Evolutionary conservation across 2,888 invertebrate genomes (phyloP).

Genomic region (Hemaris fuciformis): DNA sequence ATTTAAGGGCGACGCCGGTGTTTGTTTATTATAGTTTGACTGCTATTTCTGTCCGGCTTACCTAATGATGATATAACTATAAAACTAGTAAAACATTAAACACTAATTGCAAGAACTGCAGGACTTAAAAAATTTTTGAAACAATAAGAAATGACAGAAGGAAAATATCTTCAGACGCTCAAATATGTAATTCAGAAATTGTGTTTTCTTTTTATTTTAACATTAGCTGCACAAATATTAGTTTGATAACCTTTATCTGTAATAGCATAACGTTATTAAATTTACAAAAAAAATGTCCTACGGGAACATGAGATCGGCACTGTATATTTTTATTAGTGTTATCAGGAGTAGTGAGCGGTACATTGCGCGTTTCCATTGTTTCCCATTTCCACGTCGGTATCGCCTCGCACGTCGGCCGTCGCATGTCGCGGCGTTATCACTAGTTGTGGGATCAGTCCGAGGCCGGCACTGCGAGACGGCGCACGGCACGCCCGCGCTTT

Average conservation of each 20-base stretch:
- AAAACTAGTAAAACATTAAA: too few relatives aligned
- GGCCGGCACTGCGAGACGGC: slow-evolving; percentile 51
- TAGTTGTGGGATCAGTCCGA: slow-evolving; percentile 59
- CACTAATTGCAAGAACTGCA: too few relatives aligned
- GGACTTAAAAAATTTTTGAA: too few relatives aligned
- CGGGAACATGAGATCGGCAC: not conserved
- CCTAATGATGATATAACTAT: not conserved
- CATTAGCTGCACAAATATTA: too few relatives aligned
- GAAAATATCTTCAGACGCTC: too few relatives aligned
- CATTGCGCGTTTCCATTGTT: slow-evolving; percentile 67
- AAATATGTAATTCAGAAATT: too few relatives aligned
- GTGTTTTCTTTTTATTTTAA: too few relatives aligned
- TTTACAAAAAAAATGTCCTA: too few relatives aligned
- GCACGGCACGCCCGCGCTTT: slow-evolving; percentile 53
- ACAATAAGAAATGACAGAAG: too few relatives aligned
- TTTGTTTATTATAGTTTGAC: not conserved
- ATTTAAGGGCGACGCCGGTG: slow-evolving; percentile 61
- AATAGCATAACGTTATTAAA: too few relatives aligned
- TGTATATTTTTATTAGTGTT: slow-evolving; percentile 42
- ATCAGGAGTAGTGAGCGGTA: slow-evolving; percentile 49
- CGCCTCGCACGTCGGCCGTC: slow-evolving; percentile 53
- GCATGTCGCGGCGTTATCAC: slow-evolving; percentile 67
- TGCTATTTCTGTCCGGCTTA: not conserved
- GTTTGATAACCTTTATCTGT: too few relatives aligned
- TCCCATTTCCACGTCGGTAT: slow-evolving; percentile 63